Base-by-base conservation (phyloP, 2,888 invertebrate species). In the Exocentrus adspersus region DNA sequence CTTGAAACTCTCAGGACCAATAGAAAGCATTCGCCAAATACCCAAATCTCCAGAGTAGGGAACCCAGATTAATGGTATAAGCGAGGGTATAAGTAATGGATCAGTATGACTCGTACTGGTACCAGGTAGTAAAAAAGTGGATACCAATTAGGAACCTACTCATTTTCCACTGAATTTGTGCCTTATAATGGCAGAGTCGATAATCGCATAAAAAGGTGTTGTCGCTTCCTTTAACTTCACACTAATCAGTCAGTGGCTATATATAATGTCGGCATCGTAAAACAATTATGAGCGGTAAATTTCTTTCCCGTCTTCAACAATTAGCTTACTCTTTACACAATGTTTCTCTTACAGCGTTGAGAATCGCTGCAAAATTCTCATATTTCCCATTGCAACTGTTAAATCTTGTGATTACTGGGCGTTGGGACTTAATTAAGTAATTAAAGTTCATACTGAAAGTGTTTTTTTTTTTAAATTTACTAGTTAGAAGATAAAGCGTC, bases 221-320 rank as follows among this genome's bases (percentile, higher is more conserved):
- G 24, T 12, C n/a, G 14, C 37, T 37, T 37, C 14, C 14, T n/a
- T 37, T 37, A 37, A 37, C 37, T 37, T 37, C 14, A 37, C 37
- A 37, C 12, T 9, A n/a, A 46, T 46, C 41, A 30, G n/a, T n/a
- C n/a, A n/a, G 17, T 12, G 28, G 24, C 20, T 10, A 12, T 46
- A 19, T 57, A 37, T 46, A n/a, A n/a, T 28, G 19, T 28, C 32
- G 19, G 61, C 63, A 61, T 63, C 60, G 60, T 72, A 67, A 68
- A 65, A 24, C 42, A 57, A 60, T 68, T 63, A 68, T 60, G 52
- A 62, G 62, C 66, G 66, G 54, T 53, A 62, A 66, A 69, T 67
- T 64, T 32, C 46, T n/a, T 16, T 30, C 45, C 4, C 32, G 14
- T 45, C 37, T 12, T 1, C 17, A 28, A 43, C 7, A 45, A 54